These are phyloP conservation scores for Cremastinae sp. DNA, from an alignment of 2,888 invertebrate species.

Conservation along the genomic window DNA sequence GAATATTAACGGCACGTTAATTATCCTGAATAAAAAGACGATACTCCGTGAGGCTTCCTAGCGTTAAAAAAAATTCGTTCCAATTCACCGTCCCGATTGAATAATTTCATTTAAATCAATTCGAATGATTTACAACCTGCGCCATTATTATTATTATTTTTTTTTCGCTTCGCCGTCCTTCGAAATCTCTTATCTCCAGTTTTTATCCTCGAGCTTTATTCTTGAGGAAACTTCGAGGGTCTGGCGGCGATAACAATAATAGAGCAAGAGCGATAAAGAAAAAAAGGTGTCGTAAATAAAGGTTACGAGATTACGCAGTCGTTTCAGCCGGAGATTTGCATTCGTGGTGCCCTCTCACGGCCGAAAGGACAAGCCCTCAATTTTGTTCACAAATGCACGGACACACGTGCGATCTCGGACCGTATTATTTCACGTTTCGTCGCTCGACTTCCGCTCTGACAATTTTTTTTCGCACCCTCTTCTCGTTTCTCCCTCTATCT, in stretches of 20 bases:
- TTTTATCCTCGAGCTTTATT: too few relatives aligned
- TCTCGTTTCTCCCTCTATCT: slow-evolving; percentile 8
- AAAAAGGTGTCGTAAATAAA: background rate
- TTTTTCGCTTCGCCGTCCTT: background rate
- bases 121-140: slow-evolving; percentile 4
- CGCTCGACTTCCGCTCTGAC: slow-evolving; percentile 56
- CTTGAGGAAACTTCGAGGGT: too few relatives aligned
- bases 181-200: too few relatives aligned
- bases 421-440: slow-evolving; percentile 10
- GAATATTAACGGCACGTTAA: background rate
- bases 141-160: background rate
- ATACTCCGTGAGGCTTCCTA: background rate
- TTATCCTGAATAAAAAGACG: background rate
- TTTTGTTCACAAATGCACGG: background rate
- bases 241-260: background rate
- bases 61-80: background rate
- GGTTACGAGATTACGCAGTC: too few relatives aligned
- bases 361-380: background rate
- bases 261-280: background rate
- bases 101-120: slow-evolving; percentile 28
- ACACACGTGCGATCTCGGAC: background rate
- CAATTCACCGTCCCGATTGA: slow-evolving; percentile 7
- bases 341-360: background rate
- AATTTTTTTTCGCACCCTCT: slow-evolving; percentile 30
- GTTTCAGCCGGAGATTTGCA: too few relatives aligned